Evolutionary conservation across 2,888 invertebrate genomes (phyloP).

Genomic region (Marasmarcha lunaedactyla): DNA sequence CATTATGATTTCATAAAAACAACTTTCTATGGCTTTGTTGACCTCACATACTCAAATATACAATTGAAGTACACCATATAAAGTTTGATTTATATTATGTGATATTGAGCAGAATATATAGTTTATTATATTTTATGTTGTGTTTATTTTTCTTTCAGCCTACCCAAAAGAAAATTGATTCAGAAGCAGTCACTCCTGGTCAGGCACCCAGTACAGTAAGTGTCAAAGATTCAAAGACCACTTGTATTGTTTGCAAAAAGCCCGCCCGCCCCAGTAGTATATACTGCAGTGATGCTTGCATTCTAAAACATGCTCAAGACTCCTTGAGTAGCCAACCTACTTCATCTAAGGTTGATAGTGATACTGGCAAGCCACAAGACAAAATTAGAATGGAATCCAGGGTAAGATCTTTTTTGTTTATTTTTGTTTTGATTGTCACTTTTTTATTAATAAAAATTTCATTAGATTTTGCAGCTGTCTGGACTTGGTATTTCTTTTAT

Average conservation of each 20-base stretch:
- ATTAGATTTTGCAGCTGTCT: background rate
- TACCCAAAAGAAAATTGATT: constrained; percentile 12
- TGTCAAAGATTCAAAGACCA: constrained; percentile 35
- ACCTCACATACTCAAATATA: too few relatives aligned
- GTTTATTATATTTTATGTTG: too few relatives aligned
- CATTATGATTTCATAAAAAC: too few relatives aligned
- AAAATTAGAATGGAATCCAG: constrained; percentile 49
- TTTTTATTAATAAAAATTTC: background rate
- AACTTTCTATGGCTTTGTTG: too few relatives aligned
- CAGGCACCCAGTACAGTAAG: constrained; percentile 8
- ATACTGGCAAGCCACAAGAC: constrained; percentile 31
- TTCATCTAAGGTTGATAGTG: constrained; percentile 27
- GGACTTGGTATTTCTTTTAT: too few relatives aligned
- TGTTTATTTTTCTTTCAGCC: too few relatives aligned
- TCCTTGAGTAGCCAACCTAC: constrained; percentile 42
- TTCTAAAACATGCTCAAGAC: constrained; percentile 85
- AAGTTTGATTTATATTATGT: too few relatives aligned
- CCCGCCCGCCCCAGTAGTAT: constrained; percentile 83
- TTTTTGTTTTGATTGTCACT: constrained; percentile 7
- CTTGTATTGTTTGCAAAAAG: constrained; percentile 84
- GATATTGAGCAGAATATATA: too few relatives aligned
- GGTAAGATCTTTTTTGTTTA: constrained; percentile 28
- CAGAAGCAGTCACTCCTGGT: constrained; percentile 17
- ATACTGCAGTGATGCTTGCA: constrained; percentile 91
- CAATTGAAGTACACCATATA: too few relatives aligned